A percentile compares a stretch with the other conserved stretches of the same genome.
These are phyloP conservation scores for Spisula solida DNA, from an alignment of 2,888 invertebrate genomes.

Conservation along the genomic window DNA sequence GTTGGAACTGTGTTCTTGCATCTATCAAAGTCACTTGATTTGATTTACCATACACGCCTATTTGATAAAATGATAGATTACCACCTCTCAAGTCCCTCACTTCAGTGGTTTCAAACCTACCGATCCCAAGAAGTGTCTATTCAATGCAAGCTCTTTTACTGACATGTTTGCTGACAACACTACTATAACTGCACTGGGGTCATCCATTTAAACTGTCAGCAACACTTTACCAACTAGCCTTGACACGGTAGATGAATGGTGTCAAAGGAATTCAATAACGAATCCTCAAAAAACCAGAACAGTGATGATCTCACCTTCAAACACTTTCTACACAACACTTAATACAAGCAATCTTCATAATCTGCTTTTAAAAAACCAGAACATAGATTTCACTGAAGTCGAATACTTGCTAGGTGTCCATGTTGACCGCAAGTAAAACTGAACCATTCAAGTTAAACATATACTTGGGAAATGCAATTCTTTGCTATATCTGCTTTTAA, in stretches of 20 bases:
- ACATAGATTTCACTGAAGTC: neutral
- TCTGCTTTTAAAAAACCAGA: neutral
- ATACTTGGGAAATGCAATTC: neutral
- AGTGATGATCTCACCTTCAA: too few species aligned
- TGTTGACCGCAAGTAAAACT: constrained; percentile 17
- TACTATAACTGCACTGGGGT: neutral
- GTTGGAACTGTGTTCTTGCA: too few species aligned
- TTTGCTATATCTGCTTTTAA: constrained; percentile 34
- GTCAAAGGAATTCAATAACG: too few species aligned
- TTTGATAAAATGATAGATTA: too few species aligned
- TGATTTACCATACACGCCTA: too few species aligned
- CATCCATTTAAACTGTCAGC: neutral
- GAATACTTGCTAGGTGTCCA: constrained; percentile 3
- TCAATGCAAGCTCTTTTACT: neutral
- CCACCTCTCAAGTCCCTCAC: neutral
- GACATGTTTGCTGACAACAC: too few species aligned
- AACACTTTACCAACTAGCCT: too few species aligned
- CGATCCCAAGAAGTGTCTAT: neutral
- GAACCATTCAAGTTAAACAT: neutral
- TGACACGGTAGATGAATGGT: too few species aligned
- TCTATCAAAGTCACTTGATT: too few species aligned
- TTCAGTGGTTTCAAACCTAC: too few species aligned
- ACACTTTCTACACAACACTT: too few species aligned
- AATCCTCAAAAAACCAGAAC: too few species aligned
- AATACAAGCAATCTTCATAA: neutral